These are phyloP conservation scores for Oreochromis tanganicae DNA, from an alignment of 2,113 vertebrate species.

Conservation along the genomic window DNA sequence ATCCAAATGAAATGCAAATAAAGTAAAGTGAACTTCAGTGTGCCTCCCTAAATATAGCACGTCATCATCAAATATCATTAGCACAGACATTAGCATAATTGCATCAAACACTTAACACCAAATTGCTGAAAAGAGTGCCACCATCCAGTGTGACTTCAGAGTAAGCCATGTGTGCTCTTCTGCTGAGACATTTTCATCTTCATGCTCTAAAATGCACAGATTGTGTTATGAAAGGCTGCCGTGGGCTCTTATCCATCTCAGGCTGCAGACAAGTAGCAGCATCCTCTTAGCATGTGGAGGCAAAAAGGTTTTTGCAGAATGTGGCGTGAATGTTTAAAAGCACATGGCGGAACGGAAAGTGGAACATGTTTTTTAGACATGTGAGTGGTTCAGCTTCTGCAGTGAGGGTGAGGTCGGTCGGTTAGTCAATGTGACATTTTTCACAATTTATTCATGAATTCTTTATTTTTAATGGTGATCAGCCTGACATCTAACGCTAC, in stretches of 20 bases:
- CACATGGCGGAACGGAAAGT: neutral
- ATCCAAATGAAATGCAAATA: neutral
- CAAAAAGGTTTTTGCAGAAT: neutral
- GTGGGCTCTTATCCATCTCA: neutral
- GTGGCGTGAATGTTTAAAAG: neutral
- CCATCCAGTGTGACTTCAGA: neutral
- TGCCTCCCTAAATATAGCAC: neutral
- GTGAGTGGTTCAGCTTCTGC: neutral
- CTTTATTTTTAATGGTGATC: neutral
- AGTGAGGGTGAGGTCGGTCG: accelerated
- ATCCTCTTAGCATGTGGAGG: neutral
- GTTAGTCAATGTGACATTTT: neutral
- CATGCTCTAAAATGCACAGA: neutral
- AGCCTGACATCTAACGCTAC: neutral
- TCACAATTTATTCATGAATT: neutral
- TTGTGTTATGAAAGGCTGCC: neutral
- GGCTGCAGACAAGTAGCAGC: neutral
- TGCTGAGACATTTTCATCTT: neutral
- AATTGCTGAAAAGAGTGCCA: neutral
- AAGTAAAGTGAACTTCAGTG: neutral
- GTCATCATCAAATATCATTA: neutral
- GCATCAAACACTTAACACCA: neutral
- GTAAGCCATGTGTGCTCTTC: neutral
- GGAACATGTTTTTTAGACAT: neutral
- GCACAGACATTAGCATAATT: slow-evolving; percentile 5